These are phyloP conservation scores for Semotilus atromaculatus DNA, from an alignment of 2,797 vertebrate genomes.

Conservation along the genomic window DNA sequence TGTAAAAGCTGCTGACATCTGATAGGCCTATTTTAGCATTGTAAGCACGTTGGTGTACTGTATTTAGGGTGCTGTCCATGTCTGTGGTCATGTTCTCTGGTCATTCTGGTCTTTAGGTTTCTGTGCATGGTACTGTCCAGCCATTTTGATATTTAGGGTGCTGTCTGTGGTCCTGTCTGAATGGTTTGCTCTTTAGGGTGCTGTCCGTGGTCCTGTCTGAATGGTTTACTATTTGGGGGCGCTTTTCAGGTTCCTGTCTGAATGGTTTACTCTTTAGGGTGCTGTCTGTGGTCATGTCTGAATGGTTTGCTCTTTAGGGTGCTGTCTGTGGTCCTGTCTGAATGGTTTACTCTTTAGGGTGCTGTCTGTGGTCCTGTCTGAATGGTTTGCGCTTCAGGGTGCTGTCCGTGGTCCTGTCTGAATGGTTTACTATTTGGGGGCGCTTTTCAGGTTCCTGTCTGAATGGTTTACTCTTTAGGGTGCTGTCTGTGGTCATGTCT, in stretches of 20 bases:
- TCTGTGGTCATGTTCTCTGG: too few species aligned
- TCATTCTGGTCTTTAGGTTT: background rate
- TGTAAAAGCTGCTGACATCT: background rate
- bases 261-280: background rate
- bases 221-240: too few species aligned
- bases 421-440: background rate
- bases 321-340: background rate
- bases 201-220: background rate
- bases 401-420: background rate
- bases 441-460: too few species aligned
- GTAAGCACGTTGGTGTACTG: background rate
- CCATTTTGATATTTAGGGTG: too few species aligned
- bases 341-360: background rate
- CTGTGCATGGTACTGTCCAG: background rate
- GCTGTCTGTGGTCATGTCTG: background rate
- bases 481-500: too few species aligned
- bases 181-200: background rate
- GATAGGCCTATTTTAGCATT: background rate
- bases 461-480: too few species aligned
- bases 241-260: too few species aligned
- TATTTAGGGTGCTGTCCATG: background rate
- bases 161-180: background rate
- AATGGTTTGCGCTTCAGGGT: too few species aligned
- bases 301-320: background rate
- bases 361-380: too few species aligned